These are phyloP conservation scores for Sabellastarte sp. DNA, from an alignment of 2,888 invertebrate species.

Conservation along the genomic window DNA sequence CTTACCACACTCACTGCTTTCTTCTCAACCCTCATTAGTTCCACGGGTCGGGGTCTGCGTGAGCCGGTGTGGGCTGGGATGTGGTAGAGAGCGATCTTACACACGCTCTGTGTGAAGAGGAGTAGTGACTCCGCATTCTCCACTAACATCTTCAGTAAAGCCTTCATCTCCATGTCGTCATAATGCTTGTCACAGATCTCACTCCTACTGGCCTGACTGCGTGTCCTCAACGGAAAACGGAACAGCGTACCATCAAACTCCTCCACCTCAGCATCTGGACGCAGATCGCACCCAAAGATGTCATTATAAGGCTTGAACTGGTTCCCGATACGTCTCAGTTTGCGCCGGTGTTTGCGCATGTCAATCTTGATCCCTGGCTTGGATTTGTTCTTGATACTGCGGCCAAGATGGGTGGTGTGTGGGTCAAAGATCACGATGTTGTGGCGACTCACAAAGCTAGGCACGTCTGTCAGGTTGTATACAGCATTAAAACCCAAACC, in stretches of 20 bases:
- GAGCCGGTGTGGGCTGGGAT: conserved; percentile 24
- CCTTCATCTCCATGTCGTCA: conserved; percentile 34
- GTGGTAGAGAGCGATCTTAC: conserved; percentile 38
- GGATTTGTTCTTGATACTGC: conserved; percentile 31
- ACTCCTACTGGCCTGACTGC: conserved; percentile 40
- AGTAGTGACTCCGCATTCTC: conserved; percentile 41
- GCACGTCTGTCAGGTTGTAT: conserved; percentile 54
- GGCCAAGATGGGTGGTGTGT: conserved; percentile 42
- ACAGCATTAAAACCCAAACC: conserved; percentile 55
- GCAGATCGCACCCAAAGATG: conserved; percentile 41
- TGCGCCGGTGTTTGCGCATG: conserved; percentile 29
- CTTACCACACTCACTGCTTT: conserved; percentile 21
- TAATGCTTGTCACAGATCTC: conserved; percentile 43
- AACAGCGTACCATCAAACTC: conserved; percentile 46
- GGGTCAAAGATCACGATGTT: conserved; percentile 54
- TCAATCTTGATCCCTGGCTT: conserved; percentile 42
- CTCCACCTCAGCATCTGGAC: conserved; percentile 20
- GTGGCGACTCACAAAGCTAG: conserved; percentile 49
- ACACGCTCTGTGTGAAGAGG: conserved; percentile 51
- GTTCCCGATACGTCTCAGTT: conserved; percentile 32
- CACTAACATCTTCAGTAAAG: conserved; percentile 37
- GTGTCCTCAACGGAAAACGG: conserved; percentile 48
- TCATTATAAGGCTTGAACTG: conserved; percentile 48
- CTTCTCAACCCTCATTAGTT: conserved; percentile 28
- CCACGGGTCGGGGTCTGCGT: not conserved